A percentile compares a stretch with the other conserved stretches of the same genome.
Conservation (phyloP, 2,797 vertebrate genomes). For the Nannoperca australis region DNA sequence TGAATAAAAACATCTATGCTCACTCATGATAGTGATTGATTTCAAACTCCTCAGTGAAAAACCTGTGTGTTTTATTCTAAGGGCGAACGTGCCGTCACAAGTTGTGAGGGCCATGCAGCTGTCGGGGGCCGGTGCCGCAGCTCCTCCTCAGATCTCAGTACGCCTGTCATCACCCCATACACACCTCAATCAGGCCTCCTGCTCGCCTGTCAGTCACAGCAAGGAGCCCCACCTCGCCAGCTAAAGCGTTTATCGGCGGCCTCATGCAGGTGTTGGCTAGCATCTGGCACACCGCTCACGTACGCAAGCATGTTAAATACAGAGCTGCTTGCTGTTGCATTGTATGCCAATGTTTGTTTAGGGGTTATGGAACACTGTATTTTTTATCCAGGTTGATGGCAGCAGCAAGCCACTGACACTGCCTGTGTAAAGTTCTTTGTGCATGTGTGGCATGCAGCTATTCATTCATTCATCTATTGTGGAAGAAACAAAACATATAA, state of each 20-base stretch:
- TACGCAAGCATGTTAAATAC: constrained; percentile 35
- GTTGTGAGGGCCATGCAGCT: constrained; percentile 74
- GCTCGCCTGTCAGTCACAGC: constrained; percentile 79
- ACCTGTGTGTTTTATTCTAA: constrained; percentile 57
- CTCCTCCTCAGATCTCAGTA: constrained; percentile 80
- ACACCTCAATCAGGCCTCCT: constrained; percentile 85
- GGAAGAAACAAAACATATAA: constrained; percentile 6
- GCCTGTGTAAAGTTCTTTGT: constrained; percentile 8
- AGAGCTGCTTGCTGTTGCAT: constrained; percentile 7
- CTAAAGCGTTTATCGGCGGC: constrained; percentile 62
- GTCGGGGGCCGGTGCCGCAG: constrained; percentile 60
- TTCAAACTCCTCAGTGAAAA: constrained; percentile 43
- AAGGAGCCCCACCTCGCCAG: constrained; percentile 61
- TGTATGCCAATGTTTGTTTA: constrained; percentile 55
- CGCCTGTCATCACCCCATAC: constrained; percentile 81
- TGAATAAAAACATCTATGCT: neutral
- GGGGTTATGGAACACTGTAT: constrained; percentile 31
- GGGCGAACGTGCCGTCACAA: constrained; percentile 75
- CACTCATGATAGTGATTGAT: constrained; percentile 33
- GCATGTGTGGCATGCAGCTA: neutral
- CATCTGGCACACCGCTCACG: constrained; percentile 56
- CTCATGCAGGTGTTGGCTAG: constrained; percentile 79
- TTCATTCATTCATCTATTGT: constrained; percentile 16
- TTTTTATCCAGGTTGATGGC: constrained; percentile 24
- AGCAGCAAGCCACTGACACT: constrained; percentile 1